phyloP scores from a whole-genome alignment of 2,888 invertebrate species.

The Calliphora vomitoria region DNA sequence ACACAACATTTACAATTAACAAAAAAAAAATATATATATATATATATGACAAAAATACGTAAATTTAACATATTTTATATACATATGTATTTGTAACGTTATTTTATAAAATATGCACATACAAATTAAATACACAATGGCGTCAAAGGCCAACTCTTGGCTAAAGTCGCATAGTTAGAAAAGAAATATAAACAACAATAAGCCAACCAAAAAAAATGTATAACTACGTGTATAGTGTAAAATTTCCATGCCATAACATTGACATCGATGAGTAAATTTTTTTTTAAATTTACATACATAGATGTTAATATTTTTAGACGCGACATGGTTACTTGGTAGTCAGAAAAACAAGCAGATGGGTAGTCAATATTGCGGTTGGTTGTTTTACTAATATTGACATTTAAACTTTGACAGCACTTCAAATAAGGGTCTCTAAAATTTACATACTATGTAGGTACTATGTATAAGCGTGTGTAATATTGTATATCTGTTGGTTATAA shows the following conservation, averaged over 20 bases:
- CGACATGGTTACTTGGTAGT: constrained; percentile 1
- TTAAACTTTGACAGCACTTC: constrained; percentile 16
- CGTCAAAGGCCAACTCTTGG: constrained; percentile 33
- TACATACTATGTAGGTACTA: background rate
- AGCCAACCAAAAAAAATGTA: constrained; percentile 6
- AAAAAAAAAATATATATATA: too few species aligned
- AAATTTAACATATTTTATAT: background rate
- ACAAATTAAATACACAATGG: constrained; percentile 38
- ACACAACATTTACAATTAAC: background rate
- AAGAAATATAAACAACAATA: constrained; percentile 1
- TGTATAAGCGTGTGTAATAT: background rate
- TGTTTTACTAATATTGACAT: constrained; percentile 44
- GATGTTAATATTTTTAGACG: constrained; percentile 33
- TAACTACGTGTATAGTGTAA: background rate
- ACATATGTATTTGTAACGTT: background rate
- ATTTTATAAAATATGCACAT: constrained; percentile 42
- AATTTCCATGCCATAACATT: constrained; percentile 11
- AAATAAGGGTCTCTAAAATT: constrained; percentile 5
- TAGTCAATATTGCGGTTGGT: constrained; percentile 31
- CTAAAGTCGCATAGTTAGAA: background rate
- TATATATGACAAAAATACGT: background rate
- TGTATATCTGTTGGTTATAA: background rate
- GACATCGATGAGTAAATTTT: background rate
- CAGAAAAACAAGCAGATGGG: constrained; percentile 5
- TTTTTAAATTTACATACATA: constrained; percentile 19